These are phyloP conservation scores for Monochamus alternatus DNA, from an alignment of 2,888 invertebrate species.

Conservation along the genomic window DNA sequence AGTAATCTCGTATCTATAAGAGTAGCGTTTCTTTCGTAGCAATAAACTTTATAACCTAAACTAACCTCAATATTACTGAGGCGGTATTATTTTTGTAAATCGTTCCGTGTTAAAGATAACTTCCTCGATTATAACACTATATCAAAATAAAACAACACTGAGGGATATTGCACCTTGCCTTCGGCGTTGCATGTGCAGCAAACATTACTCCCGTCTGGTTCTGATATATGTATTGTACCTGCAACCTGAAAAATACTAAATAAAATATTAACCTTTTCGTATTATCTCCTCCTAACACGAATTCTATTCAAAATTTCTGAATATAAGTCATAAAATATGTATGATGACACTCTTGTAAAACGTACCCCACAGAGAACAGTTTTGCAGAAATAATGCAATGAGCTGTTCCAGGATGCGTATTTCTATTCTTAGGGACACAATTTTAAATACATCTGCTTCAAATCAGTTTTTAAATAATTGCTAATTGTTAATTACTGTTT, in stretches of 20 bases:
- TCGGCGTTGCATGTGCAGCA: slow-evolving; percentile 63
- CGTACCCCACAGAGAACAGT: background rate
- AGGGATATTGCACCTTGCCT: slow-evolving; percentile 65
- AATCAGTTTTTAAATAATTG: no score
- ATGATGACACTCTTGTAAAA: slow-evolving; percentile 28
- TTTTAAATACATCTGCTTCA: no score
- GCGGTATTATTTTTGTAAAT: slow-evolving; percentile 26
- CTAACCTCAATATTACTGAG: no score
- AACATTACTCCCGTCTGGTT: slow-evolving; percentile 58
- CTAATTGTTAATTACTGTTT: no score
- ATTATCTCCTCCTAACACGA: slow-evolving; percentile 62
- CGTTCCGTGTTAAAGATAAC: slow-evolving; percentile 57
- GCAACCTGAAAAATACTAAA: slow-evolving; percentile 62
- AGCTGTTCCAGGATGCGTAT: background rate
- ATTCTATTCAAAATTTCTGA: slow-evolving; percentile 57
- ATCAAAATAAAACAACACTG: slow-evolving; percentile 61
- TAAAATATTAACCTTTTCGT: slow-evolving; percentile 62
- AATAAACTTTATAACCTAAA: no score
- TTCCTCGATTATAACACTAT: slow-evolving; percentile 59
- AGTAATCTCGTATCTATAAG: no score
- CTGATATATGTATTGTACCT: slow-evolving; percentile 58
- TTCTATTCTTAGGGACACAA: background rate
- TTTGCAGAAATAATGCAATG: slow-evolving; percentile 2
- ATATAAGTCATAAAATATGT: slow-evolving; percentile 31
- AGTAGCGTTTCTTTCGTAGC: no score